Evolutionary conservation across 2,888 invertebrate genomes (phyloP).

Genomic region (Rotaria sp.): DNA sequence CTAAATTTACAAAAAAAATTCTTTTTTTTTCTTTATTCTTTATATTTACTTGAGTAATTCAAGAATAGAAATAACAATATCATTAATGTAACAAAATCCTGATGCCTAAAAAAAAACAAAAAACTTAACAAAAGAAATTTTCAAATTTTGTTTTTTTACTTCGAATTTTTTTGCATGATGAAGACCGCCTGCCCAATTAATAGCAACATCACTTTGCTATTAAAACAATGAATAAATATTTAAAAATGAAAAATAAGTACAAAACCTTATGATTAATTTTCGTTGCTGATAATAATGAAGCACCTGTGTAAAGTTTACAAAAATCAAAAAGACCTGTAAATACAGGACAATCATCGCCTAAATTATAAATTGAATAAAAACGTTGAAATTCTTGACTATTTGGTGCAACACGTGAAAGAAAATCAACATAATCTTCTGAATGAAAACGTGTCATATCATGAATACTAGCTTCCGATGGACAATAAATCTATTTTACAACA

Average conservation of each 20-base stretch:
- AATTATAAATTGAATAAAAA: constrained; percentile 66
- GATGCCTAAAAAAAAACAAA: constrained; percentile 63
- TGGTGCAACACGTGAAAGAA: constrained; percentile 86
- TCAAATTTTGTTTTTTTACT: constrained; percentile 43
- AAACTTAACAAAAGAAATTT: background rate
- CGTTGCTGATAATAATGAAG: constrained; percentile 89
- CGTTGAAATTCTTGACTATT: constrained; percentile 66
- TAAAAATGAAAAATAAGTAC: background rate
- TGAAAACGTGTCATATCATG: constrained; percentile 97
- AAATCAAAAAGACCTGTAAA: constrained; percentile 92
- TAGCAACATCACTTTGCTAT: constrained; percentile 73
- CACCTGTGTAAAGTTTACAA: constrained; percentile 92
- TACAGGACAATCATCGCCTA: constrained; percentile 81
- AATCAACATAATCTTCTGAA: constrained; percentile 93
- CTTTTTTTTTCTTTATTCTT: background rate
- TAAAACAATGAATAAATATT: background rate
- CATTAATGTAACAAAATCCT: constrained; percentile 98
- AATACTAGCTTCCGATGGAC: constrained; percentile 83
- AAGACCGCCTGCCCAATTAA: constrained; percentile 97
- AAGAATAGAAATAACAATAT: constrained; percentile 91
- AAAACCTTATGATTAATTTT: constrained; percentile 77
- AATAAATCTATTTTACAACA: constrained; percentile 66
- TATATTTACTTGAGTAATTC: constrained; percentile 68
- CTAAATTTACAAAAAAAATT: constrained; percentile 56
- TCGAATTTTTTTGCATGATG: constrained; percentile 99